These are phyloP conservation scores for Arvicanthis niloticus DNA, from an alignment of 2,113 vertebrate genomes.

Conservation along the genomic window DNA sequence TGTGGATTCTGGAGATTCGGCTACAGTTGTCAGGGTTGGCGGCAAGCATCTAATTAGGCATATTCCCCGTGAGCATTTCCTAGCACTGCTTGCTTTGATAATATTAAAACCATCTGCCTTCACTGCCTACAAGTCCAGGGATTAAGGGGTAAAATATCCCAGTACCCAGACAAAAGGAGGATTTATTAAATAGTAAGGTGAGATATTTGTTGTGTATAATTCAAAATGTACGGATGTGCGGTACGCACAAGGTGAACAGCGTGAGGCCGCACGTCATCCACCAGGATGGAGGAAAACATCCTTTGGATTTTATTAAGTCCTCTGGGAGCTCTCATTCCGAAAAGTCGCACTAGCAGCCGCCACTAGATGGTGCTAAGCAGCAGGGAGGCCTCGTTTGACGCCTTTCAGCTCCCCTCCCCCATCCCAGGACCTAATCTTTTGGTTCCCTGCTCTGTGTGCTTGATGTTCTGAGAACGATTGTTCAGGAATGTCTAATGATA, in stretches of 20 bases:
- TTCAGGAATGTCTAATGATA: conserved; percentile 80
- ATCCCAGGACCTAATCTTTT: neutral
- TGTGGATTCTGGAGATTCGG: no score
- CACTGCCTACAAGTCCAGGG: neutral
- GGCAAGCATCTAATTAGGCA: neutral
- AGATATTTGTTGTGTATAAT: neutral
- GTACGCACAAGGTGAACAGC: neutral
- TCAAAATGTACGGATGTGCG: neutral
- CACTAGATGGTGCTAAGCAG: conserved; percentile 84
- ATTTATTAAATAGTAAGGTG: neutral
- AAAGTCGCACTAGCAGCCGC: neutral
- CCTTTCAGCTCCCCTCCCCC: neutral
- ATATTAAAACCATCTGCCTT: conserved; percentile 22
- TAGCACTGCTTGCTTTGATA: conserved; percentile 26
- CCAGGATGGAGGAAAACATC: no score
- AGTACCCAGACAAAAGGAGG: neutral
- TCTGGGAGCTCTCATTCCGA: fast-evolving
- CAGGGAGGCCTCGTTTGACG: conserved; percentile 22
- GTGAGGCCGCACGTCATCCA: neutral
- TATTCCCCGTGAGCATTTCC: neutral
- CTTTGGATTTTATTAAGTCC: neutral
- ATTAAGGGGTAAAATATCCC: neutral
- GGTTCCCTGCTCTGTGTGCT: neutral
- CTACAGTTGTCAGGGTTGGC: neutral
- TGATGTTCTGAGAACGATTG: conserved; percentile 52